Base-by-base conservation (phyloP, 2,888 invertebrate genomes). In the Thyatira batis region DNA sequence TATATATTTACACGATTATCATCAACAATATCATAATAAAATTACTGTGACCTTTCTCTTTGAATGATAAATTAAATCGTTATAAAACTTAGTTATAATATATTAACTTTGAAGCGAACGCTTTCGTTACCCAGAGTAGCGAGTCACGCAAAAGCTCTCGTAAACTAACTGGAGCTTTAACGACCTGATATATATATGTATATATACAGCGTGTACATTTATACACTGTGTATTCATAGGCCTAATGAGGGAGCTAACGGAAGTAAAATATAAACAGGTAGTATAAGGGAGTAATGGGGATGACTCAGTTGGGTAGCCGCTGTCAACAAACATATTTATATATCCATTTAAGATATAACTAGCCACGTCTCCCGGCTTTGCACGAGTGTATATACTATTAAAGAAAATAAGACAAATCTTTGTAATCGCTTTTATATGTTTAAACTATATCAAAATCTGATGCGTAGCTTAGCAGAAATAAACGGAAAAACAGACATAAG, bases 101-200 rank as follows among this genome's bases (percentile, higher is more conserved):
- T 0, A 8, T 13, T 6, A 21, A 28, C 25, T 30, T 50, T 20
- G 30, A 51, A 51, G 45, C 20, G 28, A 45, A 44, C 45, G 25
- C 45, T 9, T 28, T 28, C 45, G 28, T 45, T 45, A 51, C 28
- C 51, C 45, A 43, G 28, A 21, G 50, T 27, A 51, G 50, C 27
- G 33, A 39, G 13, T 51, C 45, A 51, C 51, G 45, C 51, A 51
- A 28, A 51, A 21, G 45, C 44, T 45, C 51, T 51, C 51, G 28
- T 51, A 28, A 51, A 45, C 51, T 51, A 45, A 45, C 44, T 51
- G 45, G 45, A 13, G 39, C 51, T 45, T 27, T 51, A 51, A 51
- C 28, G 51, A 51, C 39, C 39, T 39, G 39, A 39, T 39, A 17
- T 39, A 39, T 39, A 39, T 39, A 39, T 39, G 13, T 39, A 39